Evolutionary conservation across 1,140 invertebrate species (phyloP), one percentile per base, ranked within the genome.

Genomic region (Holcopasites calliopsidis): DNA sequence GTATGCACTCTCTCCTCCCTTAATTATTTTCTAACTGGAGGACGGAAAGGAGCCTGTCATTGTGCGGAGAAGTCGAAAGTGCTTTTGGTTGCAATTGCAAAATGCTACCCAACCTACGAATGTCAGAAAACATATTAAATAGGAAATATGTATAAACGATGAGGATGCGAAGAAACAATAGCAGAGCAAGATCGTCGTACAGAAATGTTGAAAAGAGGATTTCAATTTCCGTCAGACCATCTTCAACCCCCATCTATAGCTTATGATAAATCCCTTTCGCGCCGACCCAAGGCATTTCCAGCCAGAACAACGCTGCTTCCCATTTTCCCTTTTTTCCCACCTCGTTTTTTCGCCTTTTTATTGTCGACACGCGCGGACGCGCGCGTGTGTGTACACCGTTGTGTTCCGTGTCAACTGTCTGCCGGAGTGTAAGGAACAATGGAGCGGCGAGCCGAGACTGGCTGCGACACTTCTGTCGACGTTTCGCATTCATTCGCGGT

Each of bases 401-500:
- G 58, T 81, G 42, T 81, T 81, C 52, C 60, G 65, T 49, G 79
- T 80, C 60, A 64, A 71, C 73, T 64, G 60, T 62, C 58, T 73
- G 21, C 38, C 70, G 61, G 21, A 47, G 49, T 49, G 33, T 42
- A 47, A 18, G 49, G 47, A 77, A 82, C 79, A 82, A 82, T 82
- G 75, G 65, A 66, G 47, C 66, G 74, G 66, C 74, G 57, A 82
- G 65, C 47, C 60, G 64, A 64, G 79, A 66, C 70, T 62, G 70
- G 49, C 79, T 62, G 71, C 77, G 52, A 80, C 79, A 79, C 62
- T 80, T 79, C 55, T 75, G 77, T 50, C 61, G 44, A 61, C 64
- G 57, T 75, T 74, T 42, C 62, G 70, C 35, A 80, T 80, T 80
- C 79, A 80, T 42, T 35, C 70, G 57, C 35, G 35, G 23, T 28